phyloP scores from a whole-genome alignment of 2,113 vertebrate species.

The Phyllopteryx taeniolatus region DNA sequence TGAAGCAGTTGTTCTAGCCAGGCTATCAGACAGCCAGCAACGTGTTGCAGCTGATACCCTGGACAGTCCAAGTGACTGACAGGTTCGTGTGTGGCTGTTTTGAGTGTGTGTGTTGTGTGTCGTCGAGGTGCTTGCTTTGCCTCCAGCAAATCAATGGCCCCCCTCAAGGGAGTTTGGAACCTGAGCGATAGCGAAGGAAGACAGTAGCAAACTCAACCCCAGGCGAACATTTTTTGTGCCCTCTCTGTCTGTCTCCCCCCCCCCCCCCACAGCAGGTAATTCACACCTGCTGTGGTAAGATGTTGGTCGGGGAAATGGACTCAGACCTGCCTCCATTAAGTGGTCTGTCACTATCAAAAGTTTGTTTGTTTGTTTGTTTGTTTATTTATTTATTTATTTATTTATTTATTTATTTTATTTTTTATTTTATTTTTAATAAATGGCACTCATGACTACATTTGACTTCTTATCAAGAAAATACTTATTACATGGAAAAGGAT shows the following conservation, averaged over 20 bases:
- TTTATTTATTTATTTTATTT: too few relatives aligned
- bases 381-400: too few relatives aligned
- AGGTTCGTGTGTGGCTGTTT: conserved; percentile 13
- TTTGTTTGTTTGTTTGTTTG: too few relatives aligned
- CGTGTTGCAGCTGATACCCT: conserved; percentile 52
- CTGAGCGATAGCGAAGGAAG: conserved; percentile 52
- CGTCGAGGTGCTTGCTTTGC: conserved; percentile 54
- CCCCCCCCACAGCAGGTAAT: conserved; percentile 20
- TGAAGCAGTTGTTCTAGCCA: conserved; percentile 51
- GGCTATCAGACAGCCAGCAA: conserved; percentile 48
- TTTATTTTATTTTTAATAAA: not conserved
- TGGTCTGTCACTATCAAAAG: conserved; percentile 7
- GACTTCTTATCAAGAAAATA: not conserved
- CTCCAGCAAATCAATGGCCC: conserved; percentile 65
- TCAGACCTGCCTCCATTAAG: conserved; percentile 4
- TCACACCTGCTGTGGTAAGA: conserved; percentile 31
- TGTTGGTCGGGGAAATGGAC: conserved; percentile 13
- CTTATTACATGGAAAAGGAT: not conserved
- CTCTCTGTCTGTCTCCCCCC: conserved; percentile 8
- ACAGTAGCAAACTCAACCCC: conserved; percentile 41
- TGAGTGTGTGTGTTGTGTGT: conserved; percentile 23
- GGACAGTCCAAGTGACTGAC: conserved; percentile 54
- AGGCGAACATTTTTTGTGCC: conserved; percentile 46
- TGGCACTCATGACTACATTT: not conserved
- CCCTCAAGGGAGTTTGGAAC: conserved; percentile 54